Evolutionary conservation across 2,888 invertebrate species (phyloP).

Genomic region (Hypselothyrea guttata): DNA sequence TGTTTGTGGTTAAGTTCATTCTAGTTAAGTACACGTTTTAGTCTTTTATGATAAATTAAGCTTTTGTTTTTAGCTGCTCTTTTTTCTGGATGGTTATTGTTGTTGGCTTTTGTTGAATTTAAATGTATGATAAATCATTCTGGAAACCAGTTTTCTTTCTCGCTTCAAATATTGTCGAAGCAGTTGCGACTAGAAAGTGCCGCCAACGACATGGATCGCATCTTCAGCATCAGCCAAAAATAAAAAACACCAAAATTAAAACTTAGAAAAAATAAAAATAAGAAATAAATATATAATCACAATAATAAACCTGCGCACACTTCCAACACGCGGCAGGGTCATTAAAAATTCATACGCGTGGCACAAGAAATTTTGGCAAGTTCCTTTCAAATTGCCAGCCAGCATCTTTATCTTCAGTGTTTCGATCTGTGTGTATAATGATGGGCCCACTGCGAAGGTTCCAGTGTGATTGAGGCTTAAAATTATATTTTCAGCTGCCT

Average conservation of each 20-base stretch:
- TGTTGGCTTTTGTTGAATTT: slow-evolving; percentile 59
- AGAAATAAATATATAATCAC: slow-evolving; percentile 44
- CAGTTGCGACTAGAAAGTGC: slow-evolving; percentile 70
- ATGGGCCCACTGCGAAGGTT: slow-evolving; percentile 17
- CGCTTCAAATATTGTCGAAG: slow-evolving; percentile 50
- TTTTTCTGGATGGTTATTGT: slow-evolving; percentile 34
- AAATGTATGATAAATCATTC: slow-evolving; percentile 76
- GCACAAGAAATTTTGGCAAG: slow-evolving; percentile 62
- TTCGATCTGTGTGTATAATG: slow-evolving; percentile 4
- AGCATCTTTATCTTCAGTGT: slow-evolving; percentile 16
- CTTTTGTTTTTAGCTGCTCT: slow-evolving; percentile 57
- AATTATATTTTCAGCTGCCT: slow-evolving; percentile 23
- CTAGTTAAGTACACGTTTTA: slow-evolving; percentile 73
- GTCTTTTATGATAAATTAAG: slow-evolving; percentile 76
- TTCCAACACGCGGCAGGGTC: slow-evolving; percentile 64
- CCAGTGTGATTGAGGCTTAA: slow-evolving; percentile 35
- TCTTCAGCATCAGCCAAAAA: slow-evolving; percentile 31
- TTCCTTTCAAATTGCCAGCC: slow-evolving; percentile 49
- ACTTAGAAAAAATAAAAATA: slow-evolving; percentile 27
- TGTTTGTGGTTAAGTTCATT: slow-evolving; percentile 1
- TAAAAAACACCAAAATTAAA: slow-evolving; percentile 7
- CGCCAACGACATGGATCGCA: slow-evolving; percentile 65
- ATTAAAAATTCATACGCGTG: slow-evolving; percentile 76
- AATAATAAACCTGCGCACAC: slow-evolving; percentile 57
- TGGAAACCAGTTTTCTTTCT: slow-evolving; percentile 64